Conservation (phyloP, 2,113 vertebrate genomes). For the Corythornis cristatus region DNA sequence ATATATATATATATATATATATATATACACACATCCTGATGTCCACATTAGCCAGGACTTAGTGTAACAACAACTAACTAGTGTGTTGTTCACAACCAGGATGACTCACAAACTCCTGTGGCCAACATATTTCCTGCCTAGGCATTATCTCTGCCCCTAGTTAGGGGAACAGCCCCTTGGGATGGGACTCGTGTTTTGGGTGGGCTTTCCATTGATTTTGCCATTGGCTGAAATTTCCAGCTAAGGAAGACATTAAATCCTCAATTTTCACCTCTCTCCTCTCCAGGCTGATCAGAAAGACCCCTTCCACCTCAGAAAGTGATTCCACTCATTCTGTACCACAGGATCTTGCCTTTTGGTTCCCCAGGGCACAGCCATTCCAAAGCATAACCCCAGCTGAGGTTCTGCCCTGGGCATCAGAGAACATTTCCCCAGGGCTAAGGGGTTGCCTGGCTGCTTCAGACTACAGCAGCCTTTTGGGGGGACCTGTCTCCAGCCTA, state of each 20-base stretch:
- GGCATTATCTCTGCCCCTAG: not conserved
- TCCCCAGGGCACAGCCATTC: not conserved
- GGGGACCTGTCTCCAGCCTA: not conserved
- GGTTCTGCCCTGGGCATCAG: not conserved
- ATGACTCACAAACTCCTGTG: not conserved
- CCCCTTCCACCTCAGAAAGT: not conserved
- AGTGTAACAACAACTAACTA: too few relatives aligned
- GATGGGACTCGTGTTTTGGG: not conserved
- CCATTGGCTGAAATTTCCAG: not conserved
- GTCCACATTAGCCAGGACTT: fast-evolving
- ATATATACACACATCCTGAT: fast-evolving
- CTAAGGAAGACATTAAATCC: not conserved
- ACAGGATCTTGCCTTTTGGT: not conserved
- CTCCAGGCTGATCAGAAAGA: not conserved
- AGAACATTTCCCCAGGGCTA: not conserved
- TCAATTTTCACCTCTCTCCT: not conserved
- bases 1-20: too few relatives aligned
- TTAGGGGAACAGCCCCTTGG: not conserved
- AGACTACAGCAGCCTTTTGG: not conserved
- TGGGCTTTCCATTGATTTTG: not conserved
- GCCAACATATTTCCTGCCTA: not conserved
- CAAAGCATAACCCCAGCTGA: fast-evolving
- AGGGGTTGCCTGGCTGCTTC: not conserved
- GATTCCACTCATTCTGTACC: not conserved
- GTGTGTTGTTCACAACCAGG: not conserved